Base-by-base conservation (phyloP, 2,113 vertebrate species). In the Stigmatopora nigra region DNA sequence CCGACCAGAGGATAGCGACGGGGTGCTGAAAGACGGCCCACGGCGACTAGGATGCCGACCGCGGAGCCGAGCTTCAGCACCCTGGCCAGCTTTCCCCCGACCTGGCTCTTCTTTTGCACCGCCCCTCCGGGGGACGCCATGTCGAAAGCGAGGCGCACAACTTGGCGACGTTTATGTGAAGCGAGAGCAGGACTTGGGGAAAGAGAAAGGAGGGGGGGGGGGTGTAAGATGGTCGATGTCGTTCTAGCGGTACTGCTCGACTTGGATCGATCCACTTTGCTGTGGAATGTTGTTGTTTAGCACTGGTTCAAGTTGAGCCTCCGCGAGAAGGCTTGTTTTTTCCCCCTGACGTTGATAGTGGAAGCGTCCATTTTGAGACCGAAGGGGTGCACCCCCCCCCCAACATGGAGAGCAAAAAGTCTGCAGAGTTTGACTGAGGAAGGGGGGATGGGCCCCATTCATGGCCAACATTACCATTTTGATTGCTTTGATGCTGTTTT, bases 401-500 rank as follows among this genome's bases (percentile, higher is more conserved):
- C 38, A 91, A 91, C 91, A 94, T 92, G 92, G 92, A 93, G 92
- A 91, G 78, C 62, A 61, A 93, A 89, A 93, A 95, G 92, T 95
- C 92, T 92, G 93, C 91, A 91, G 93, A 95, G 94, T 94, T 96
- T 94, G 86, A 77, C 70, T 84, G 85, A 74, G 77, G 76, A 14
- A 75, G 90, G 86, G 83, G 93, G 93, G 93, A 93, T 88, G 91
- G 93, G 93, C 90, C 87, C 91, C 92, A 93, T 94, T 94, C 93
- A 90, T 93, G 93, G 92, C 90, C 85, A 89, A 91, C 93, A 97
- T 97, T 96, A 92, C 94, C 95, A 96, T 96, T 97, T 95, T 97
- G 95, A 97, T 97, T 93, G 95, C 94, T 94, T 94, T 93, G 94
- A 93, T 93, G 95, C 93, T 93, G 92, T 94, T 96, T 98, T 91